phyloP scores from a whole-genome alignment of 1,140 invertebrate species.

The Lordiphosa collinella region DNA sequence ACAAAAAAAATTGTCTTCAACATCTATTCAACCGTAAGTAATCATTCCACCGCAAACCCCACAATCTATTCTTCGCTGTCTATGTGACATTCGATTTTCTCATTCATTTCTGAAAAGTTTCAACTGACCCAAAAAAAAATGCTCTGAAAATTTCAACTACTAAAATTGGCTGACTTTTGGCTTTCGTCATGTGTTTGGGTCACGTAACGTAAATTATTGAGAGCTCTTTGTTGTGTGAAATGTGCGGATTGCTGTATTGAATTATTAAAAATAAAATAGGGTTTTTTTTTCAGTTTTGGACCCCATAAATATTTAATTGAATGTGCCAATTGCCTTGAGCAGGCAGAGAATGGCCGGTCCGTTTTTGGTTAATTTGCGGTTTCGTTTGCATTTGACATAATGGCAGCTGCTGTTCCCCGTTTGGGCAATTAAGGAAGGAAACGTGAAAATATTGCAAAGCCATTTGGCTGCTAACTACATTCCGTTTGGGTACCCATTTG shows the following conservation, averaged over 20 bases:
- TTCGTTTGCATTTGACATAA: conserved; percentile 39
- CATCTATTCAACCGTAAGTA: no score
- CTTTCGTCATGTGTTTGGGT: conserved; percentile 20
- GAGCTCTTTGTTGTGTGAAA: conserved; percentile 48
- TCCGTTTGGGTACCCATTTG: conserved; percentile 11
- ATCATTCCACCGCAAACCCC: no score
- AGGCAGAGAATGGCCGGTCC: not conserved
- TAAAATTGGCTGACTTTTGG: conserved; percentile 7
- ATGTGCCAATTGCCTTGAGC: conserved; percentile 22
- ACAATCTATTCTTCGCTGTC: conserved; percentile 3
- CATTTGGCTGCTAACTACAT: conserved; percentile 56
- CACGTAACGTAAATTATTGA: conserved; percentile 57
- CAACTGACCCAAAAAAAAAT: conserved; percentile 37
- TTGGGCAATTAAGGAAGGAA: conserved; percentile 3
- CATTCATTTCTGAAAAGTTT: conserved; percentile 34
- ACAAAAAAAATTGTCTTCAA: no score
- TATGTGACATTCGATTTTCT: conserved; percentile 30
- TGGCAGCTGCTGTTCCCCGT: not conserved
- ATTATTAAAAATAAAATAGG: conserved; percentile 60
- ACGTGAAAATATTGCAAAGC: conserved; percentile 30
- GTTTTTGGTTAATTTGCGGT: conserved; percentile 44
- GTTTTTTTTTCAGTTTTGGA: conserved; percentile 13
- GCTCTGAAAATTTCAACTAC: conserved; percentile 22
- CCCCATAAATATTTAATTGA: conserved; percentile 62
- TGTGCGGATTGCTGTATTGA: conserved; percentile 43